A percentile compares a stretch with the other conserved stretches of the same genome.
Conservation (phyloP, 2,888 invertebrate genomes). For the Hartigia nigra region DNA sequence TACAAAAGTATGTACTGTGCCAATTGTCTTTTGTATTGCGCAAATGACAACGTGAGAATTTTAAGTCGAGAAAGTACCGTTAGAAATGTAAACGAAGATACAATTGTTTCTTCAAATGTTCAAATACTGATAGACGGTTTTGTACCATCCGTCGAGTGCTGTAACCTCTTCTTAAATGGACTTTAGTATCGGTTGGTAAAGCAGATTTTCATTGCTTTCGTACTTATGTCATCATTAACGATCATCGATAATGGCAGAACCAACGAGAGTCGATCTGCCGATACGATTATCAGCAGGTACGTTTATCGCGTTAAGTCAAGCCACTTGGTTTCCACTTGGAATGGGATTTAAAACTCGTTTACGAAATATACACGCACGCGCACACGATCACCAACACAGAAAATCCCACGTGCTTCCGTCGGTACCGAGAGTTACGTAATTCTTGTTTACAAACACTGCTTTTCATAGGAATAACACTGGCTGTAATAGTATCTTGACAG, state of each 20-base stretch:
- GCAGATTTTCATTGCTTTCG: neutral
- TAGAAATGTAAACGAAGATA: neutral
- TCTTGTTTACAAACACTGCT: neutral
- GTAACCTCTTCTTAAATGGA: neutral
- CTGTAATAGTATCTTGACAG: neutral
- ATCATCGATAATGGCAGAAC: neutral
- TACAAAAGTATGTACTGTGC: neutral
- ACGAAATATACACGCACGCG: neutral
- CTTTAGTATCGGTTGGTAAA: neutral
- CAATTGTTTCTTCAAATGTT: neutral
- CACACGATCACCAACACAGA: neutral
- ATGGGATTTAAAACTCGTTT: constrained; percentile 6
- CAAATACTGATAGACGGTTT: neutral
- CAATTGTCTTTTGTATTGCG: neutral
- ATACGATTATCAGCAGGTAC: neutral
- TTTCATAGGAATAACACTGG: neutral
- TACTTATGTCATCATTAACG: neutral
- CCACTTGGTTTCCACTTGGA: neutral
- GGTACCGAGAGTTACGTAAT: neutral
- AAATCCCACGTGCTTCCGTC: neutral
- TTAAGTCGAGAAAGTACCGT: neutral
- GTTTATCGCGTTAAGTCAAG: neutral
- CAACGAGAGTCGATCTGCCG: neutral
- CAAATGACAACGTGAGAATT: neutral
- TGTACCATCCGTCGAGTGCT: neutral